Base-by-base conservation (phyloP, 2,113 vertebrate species). In the Calyptommatus sinebrachiatus region DNA sequence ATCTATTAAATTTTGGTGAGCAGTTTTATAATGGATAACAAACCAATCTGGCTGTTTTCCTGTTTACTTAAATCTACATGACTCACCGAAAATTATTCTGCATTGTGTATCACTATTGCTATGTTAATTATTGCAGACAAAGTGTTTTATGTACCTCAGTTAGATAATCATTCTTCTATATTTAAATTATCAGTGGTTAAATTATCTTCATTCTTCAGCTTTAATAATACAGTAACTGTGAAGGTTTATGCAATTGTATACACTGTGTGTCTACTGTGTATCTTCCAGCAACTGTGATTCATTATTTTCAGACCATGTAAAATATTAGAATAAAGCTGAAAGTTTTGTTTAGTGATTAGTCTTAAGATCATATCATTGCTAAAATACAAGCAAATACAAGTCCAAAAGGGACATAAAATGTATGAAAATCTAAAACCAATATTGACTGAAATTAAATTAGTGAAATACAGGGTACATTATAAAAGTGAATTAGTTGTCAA, bases 191-290 rank as follows among this genome's bases (percentile, higher is more conserved):
- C 0, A 0, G 22, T 76, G 28, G 63, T 76, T 67, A 50, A 50
- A 28, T 62, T 81, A 74, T 83, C 67, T 76, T 14, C 61, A 84
- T 78, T 62, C 78, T 84, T 53, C 70, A 22, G 81, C 87, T 88
- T 35, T 63, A 71, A 0, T 72, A 76, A 68, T 31, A 69, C 2
- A 6, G n/a, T 50, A 60, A 8, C 66, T 77, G 73, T 80, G 53
- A 84, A 73, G 48, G 74, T 2, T 41, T 86, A 80, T 78, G 86
- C 16, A 77, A 85, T 80, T 84, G 29, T 61, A 71, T 78, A 79
- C 81, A 63, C 73, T 77, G 14, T 57, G 14, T 57, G 10, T 31
- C 20, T 50, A 53, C 57, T 57, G 53, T 57, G 10, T 31, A 10
- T 50, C 68, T 68, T 24, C 28, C n/a, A 67, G 10, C 20, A 48